Conservation (phyloP, 2,888 invertebrate genomes). For the Acleris sparsana region DNA sequence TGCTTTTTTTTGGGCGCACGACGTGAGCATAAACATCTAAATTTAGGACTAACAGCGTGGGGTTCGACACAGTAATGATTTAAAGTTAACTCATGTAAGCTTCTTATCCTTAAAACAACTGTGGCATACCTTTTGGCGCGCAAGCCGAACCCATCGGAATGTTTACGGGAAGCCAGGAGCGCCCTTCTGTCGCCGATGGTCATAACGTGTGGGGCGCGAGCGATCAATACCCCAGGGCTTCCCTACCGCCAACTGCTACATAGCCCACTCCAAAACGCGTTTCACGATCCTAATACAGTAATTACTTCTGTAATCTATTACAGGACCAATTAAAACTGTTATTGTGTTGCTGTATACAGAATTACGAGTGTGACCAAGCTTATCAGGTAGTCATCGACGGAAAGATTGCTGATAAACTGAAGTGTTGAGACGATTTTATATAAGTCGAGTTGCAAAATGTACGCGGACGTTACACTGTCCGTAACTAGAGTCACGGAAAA, state of each 20-base stretch:
- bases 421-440: constrained; percentile 22
- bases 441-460: constrained; percentile 30
- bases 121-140: constrained; percentile 50
- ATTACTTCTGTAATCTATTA: constrained; percentile 23
- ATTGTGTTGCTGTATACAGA: constrained; percentile 9
- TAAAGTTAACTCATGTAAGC: constrained; percentile 30
- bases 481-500: constrained; percentile 27
- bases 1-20: too few species aligned
- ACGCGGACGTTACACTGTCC: constrained; percentile 25
- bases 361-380: constrained; percentile 9
- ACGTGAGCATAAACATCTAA: constrained; percentile 3
- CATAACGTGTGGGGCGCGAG: constrained; percentile 73
- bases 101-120: constrained; percentile 35
- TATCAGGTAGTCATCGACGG: constrained; percentile 13
- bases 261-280: constrained; percentile 54
- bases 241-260: constrained; percentile 60
- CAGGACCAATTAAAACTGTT: constrained; percentile 12
- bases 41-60: constrained; percentile 13
- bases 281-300: constrained; percentile 56
- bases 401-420: constrained; percentile 29
- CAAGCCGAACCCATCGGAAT: constrained; percentile 58
- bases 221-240: constrained; percentile 80
- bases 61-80: constrained; percentile 23
- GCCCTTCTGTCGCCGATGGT: constrained; percentile 79
- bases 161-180: constrained; percentile 68